phyloP scores from a whole-genome alignment of 1,140 invertebrate genomes.

The Cardiocondyla obscurior region DNA sequence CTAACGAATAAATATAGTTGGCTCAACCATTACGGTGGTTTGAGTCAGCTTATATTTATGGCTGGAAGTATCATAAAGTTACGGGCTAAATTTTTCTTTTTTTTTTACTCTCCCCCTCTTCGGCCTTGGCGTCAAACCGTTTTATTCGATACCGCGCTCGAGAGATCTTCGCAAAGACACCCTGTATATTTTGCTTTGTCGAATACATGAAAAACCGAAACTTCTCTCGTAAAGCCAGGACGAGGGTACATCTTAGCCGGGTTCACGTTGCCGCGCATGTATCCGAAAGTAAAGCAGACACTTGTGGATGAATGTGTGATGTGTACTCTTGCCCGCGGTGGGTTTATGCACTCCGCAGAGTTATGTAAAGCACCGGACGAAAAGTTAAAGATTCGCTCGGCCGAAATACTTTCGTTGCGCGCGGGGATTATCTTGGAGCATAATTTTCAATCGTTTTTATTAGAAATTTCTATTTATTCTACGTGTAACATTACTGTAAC shows the following conservation, averaged over 20 bases:
- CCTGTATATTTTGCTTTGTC: slow-evolving; percentile 29
- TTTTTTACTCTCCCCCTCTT: too few species aligned
- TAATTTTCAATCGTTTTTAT: too few species aligned
- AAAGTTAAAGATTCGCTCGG: slow-evolving; percentile 18
- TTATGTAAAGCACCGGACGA: slow-evolving; percentile 38
- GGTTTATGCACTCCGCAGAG: slow-evolving; percentile 12
- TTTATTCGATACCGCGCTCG: neutral
- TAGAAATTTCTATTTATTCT: neutral
- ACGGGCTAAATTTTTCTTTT: too few species aligned
- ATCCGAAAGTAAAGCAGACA: slow-evolving; percentile 53
- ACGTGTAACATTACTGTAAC: neutral
- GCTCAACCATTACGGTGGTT: too few species aligned
- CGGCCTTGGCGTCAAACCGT: too few species aligned
- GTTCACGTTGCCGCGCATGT: slow-evolving; percentile 21
- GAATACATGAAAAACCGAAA: slow-evolving; percentile 55
- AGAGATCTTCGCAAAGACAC: neutral
- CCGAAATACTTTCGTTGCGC: slow-evolving; percentile 1
- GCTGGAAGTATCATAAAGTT: too few species aligned
- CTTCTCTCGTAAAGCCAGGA: slow-evolving; percentile 42
- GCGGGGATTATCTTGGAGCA: too few species aligned
- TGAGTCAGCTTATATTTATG: too few species aligned
- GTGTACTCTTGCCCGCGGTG: slow-evolving; percentile 24
- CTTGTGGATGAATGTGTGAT: slow-evolving; percentile 44
- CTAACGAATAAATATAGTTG: too few species aligned
- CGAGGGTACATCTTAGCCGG: slow-evolving; percentile 31